A percentile compares a stretch with the other conserved stretches of the same genome.
phyloP scores from a whole-genome alignment of 2,888 invertebrate genomes.

The Slavum lentiscoides region DNA sequence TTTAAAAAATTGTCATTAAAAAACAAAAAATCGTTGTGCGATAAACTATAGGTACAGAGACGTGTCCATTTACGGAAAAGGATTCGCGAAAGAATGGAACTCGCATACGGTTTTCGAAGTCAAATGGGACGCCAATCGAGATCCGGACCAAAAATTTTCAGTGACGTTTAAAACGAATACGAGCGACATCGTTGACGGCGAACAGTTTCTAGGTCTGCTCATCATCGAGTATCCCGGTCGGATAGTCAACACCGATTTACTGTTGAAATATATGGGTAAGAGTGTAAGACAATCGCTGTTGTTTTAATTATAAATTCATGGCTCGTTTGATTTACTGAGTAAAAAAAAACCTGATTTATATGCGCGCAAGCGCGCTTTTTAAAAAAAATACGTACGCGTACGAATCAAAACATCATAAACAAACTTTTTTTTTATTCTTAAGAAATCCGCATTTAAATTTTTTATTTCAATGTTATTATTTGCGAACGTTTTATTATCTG shows the following conservation, averaged over 20 bases:
- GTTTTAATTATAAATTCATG: too few species aligned
- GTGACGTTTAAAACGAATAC: slow-evolving; percentile 59
- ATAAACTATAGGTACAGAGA: slow-evolving; percentile 68
- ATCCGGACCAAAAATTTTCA: slow-evolving; percentile 74
- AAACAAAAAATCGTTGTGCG: background rate
- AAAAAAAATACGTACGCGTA: too few species aligned
- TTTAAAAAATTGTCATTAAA: too few species aligned
- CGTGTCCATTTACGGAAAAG: slow-evolving; percentile 70
- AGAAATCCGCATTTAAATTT: too few species aligned
- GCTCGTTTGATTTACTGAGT: too few species aligned
- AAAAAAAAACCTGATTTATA: too few species aligned
- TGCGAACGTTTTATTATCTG: too few species aligned
- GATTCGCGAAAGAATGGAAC: slow-evolving; percentile 65
- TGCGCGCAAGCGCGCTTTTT: too few species aligned
- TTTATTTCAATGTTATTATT: too few species aligned
- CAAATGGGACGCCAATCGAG: slow-evolving; percentile 85
- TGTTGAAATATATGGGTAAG: slow-evolving; percentile 40
- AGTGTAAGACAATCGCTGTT: too few species aligned
- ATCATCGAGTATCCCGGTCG: slow-evolving; percentile 75
- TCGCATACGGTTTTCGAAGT: slow-evolving; percentile 73
- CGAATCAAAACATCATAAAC: too few species aligned
- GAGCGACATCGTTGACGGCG: slow-evolving; percentile 1
- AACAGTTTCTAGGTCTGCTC: slow-evolving; percentile 52
- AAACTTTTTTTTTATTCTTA: too few species aligned
- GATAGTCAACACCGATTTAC: slow-evolving; percentile 58